A percentile compares a stretch with the other conserved stretches of the same genome.
Conservation (phyloP, 2,113 vertebrate genomes). For the Muntiacus muntjak region DNA sequence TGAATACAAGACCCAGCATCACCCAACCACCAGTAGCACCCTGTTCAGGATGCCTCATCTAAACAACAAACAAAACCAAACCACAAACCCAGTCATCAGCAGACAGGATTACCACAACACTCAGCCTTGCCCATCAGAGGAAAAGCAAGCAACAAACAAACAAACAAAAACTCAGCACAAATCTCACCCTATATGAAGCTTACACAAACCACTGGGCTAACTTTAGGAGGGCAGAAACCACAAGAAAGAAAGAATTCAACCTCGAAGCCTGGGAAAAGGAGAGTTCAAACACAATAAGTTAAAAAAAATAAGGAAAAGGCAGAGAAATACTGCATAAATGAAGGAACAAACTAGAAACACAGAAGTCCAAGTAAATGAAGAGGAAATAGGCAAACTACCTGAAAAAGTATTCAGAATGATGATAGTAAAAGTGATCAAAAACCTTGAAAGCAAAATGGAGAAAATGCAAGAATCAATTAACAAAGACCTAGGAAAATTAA, state of each 20-base stretch:
- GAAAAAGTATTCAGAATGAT: not conserved
- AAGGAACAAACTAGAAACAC: not conserved
- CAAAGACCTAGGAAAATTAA: not conserved
- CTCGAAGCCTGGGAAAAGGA: not conserved
- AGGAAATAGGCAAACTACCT: not conserved
- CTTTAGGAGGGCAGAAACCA: not conserved
- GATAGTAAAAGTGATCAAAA: not conserved
- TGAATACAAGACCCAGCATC: not conserved
- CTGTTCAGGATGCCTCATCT: not conserved
- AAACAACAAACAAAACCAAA: not conserved
- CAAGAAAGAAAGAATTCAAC: not conserved
- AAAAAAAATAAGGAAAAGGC: not conserved
- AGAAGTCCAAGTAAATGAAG: not conserved
- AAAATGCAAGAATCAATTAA: not conserved
- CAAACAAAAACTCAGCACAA: not conserved
- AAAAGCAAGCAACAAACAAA: not conserved
- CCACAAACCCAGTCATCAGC: not conserved
- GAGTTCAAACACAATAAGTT: not conserved
- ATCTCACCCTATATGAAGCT: not conserved
- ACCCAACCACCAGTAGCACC: not conserved
- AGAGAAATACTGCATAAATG: not conserved
- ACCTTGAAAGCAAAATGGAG: not conserved
- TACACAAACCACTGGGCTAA: not conserved
- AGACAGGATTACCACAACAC: not conserved
- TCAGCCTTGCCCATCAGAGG: not conserved